phyloP scores from a whole-genome alignment of 1,140 invertebrate species.

The Drepana arcuata region DNA sequence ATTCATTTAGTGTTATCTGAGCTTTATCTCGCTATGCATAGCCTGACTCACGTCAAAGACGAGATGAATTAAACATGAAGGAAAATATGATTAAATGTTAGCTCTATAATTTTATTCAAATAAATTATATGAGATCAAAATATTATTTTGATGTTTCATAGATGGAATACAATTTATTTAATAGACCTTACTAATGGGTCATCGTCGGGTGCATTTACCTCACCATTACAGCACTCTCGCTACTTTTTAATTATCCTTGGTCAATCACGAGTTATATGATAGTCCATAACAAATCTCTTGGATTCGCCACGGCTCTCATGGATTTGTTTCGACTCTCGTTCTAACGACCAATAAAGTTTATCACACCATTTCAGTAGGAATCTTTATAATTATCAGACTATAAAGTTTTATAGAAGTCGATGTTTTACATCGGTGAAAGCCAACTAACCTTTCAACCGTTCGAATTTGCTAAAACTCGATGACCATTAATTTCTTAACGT shows the following conservation, averaged over 20 bases:
- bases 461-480: conserved; percentile 1
- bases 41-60: too few relatives aligned
- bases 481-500: conserved; percentile 5
- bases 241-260: conserved; percentile 61
- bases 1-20: conserved; percentile 14
- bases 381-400: conserved; percentile 50
- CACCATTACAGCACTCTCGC: conserved; percentile 28
- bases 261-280: conserved; percentile 41
- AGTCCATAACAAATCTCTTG: conserved; percentile 34
- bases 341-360: conserved; percentile 63
- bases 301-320: conserved; percentile 45
- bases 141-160: too few relatives aligned
- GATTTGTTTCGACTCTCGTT: conserved; percentile 48
- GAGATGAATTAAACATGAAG: too few relatives aligned
- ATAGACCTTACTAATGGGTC: too few relatives aligned
- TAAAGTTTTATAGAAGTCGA: conserved; percentile 49
- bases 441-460: conserved; percentile 17
- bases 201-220: conserved; percentile 16
- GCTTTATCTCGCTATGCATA: too few relatives aligned
- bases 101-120: too few relatives aligned
- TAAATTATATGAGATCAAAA: too few relatives aligned
- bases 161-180: too few relatives aligned
- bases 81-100: too few relatives aligned
- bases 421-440: conserved; percentile 49
- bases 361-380: conserved; percentile 67